Conservation (phyloP, 2,113 vertebrate species). For the Dolichallabes microphthalmus region DNA sequence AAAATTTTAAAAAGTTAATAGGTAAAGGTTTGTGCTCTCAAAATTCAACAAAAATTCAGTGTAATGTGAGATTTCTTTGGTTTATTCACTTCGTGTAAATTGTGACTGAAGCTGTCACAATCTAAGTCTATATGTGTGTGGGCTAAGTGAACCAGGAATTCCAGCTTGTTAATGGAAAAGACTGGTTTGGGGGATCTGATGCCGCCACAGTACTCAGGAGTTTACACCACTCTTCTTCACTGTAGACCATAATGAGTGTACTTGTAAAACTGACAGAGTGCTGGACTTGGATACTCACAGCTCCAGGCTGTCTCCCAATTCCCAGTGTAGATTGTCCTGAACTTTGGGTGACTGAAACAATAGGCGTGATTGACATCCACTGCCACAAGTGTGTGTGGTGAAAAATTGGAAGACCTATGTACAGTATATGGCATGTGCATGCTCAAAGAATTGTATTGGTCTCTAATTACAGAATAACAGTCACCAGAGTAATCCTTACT, state of each 20-base stretch:
- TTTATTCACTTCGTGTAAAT: neutral
- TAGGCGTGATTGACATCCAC: slow-evolving; percentile 15
- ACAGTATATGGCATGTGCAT: neutral
- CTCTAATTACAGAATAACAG: neutral
- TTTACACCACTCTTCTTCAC: neutral
- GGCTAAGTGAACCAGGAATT: slow-evolving; percentile 6
- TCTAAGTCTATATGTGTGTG: neutral
- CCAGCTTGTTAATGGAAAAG: slow-evolving; percentile 30
- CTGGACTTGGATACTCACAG: neutral
- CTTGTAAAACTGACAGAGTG: slow-evolving; percentile 6
- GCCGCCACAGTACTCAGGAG: slow-evolving; percentile 6
- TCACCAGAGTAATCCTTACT: neutral
- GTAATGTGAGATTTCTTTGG: neutral
- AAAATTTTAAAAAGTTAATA: too few relatives aligned
- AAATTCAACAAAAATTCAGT: neutral
- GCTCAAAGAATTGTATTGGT: neutral
- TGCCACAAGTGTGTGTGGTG: slow-evolving; percentile 15
- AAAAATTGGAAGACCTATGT: neutral
- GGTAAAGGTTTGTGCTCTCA: neutral
- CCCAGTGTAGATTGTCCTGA: neutral
- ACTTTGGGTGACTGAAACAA: slow-evolving; percentile 31
- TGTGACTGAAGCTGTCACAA: neutral
- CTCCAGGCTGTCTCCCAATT: neutral
- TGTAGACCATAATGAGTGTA: neutral
- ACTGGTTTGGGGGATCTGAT: slow-evolving; percentile 25